Base-by-base conservation (phyloP, 1,140 invertebrate species). In the Pentalonia nigronervosa region DNA sequence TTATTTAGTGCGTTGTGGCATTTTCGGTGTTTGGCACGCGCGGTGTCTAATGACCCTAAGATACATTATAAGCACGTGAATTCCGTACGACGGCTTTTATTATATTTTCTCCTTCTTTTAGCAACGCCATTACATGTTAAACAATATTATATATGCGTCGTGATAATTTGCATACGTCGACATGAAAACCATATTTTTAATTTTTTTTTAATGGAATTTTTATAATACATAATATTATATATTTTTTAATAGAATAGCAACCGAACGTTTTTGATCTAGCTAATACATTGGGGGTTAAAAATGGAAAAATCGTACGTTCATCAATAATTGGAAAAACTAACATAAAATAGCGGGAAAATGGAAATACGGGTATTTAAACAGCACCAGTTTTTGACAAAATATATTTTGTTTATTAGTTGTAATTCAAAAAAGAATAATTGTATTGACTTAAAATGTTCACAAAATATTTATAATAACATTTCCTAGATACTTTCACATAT, bases 21-120 rank as follows among this genome's bases (percentile, higher is more conserved):
- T 87, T 48, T 87, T 87, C 45, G 25, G 84, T 48, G 41, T 87
- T 87, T 41, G 83, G 83, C 83, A 84, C 83, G 83, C 83, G 83
- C 45, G 6, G 45, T 87, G 45, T 87, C 45, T 87, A 87, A 87
- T 87, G 84, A 47, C 84, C 84, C 84, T 48, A n/a, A n/a, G 45
- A 47, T 47, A 87, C 84, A 87, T 87, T 87, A 41, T 41, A 48
- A 45, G 30, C 84, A 87, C 17, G 45, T 7, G 36, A 47, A 87
- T 87, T 48, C 30, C 30, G 45, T 48, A 87, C 45, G 45, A 48
- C 23, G 25, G 84, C 25, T 45, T 86, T 45, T 76, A 76, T 76
- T 76, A n/a, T 76, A 76, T 76, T 76, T 86, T 86, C 17, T 48
- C 83, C 36, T 48, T 30, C 45, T 48, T 87, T 76, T 76, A 76